Evolutionary conservation across 2,797 vertebrate genomes (phyloP), one percentile per base, ranked within the genome.

Genomic region (Catamblyrhynchus diadema): DNA sequence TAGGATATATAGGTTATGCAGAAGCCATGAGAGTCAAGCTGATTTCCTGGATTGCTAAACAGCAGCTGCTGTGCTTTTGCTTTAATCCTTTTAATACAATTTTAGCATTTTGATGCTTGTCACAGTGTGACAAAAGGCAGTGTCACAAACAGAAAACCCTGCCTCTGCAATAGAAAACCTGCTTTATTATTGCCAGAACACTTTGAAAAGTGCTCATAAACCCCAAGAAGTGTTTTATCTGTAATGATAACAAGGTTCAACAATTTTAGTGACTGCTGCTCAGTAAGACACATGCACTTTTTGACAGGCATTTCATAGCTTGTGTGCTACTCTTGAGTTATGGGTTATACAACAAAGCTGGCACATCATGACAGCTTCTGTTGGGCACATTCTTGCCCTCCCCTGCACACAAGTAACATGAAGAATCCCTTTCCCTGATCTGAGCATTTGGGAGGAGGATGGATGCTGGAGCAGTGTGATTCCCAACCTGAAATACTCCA

Each of bases 321-420:
- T 53, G 9, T 15, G 20, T 2, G 0, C 32, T n/a, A 6, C 56
- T 77, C 27, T 4, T 2, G 2, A 57, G 33, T 19, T 86, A n/a
- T 2, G 18, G 8, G 32, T 42, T 71, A 23, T 3, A 30, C 47
- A 47, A 62, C 33, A 50, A 74, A 89, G 54, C 23, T 25, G 41
- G 64, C 44, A 48, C 3, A 1, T 3, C 13, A 23, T 4, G 10
- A 54, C 50, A 84, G 64, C 37, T 59, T 56, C 86, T 65, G 12
- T 3, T 28, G 27, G 50, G 27, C 21, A 71, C 42, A 64, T 12
- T 30, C 28, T 23, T 65, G 35, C 44, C 35, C 42, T 67, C 5
- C 27, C n/a, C 47, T 41, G 12, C 5, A 41, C 42, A 33, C 0
- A 2, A 2, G 6, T 12, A 28, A 28, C 14, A 18, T 1, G 14